Conservation (phyloP, 2,113 vertebrate species). For the Collichthys lucidus region DNA sequence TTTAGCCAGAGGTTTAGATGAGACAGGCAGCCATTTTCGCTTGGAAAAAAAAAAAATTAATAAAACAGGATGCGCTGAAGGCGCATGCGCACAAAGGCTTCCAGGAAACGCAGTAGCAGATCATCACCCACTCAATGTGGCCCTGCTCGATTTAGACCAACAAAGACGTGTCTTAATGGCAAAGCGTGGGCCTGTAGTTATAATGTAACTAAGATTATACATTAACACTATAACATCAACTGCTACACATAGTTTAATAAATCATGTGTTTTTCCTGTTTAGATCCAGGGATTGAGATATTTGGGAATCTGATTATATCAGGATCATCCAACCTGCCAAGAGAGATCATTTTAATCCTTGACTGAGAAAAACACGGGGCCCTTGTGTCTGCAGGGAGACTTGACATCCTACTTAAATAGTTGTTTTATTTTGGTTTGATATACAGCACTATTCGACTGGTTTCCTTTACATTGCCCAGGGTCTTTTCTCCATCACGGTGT, state of each 20-base stretch:
- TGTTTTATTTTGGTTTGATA: constrained; percentile 71
- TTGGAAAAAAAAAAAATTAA: constrained; percentile 68
- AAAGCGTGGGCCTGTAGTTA: too few species aligned
- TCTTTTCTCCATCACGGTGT: constrained; percentile 92
- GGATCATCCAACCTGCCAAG: too few species aligned
- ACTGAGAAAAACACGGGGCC: constrained; percentile 31
- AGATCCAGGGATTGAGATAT: too few species aligned
- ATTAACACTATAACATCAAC: too few species aligned
- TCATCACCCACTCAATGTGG: constrained; percentile 1
- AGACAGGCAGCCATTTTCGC: constrained; percentile 86
- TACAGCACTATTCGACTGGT: constrained; percentile 84
- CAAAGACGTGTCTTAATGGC: background rate
- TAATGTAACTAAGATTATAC: background rate
- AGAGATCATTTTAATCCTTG: too few species aligned
- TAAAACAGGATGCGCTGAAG: constrained; percentile 67
- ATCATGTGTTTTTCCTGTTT: too few species aligned
- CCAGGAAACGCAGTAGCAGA: constrained; percentile 58
- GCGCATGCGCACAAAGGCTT: constrained; percentile 79
- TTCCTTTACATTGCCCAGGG: constrained; percentile 89
- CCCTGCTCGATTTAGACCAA: background rate
- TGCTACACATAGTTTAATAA: background rate
- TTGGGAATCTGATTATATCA: too few species aligned
- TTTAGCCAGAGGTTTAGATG: constrained; percentile 75
- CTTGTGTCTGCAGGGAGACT: constrained; percentile 51
- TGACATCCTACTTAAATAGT: constrained; percentile 21